These are phyloP conservation scores for Alauda arvensis DNA, from an alignment of 2,797 vertebrate genomes.

Conservation along the genomic window DNA sequence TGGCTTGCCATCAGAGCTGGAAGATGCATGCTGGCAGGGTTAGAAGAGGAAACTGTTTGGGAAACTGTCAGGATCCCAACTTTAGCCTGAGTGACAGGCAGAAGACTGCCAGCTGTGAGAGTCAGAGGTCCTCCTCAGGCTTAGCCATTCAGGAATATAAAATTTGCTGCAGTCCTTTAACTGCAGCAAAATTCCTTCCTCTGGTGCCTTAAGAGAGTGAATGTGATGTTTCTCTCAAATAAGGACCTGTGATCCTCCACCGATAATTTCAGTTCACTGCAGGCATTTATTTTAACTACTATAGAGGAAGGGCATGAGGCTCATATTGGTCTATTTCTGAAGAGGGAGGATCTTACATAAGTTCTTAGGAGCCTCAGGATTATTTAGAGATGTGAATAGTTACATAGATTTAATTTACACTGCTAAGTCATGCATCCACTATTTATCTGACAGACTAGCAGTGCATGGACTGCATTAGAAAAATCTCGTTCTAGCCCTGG, in stretches of 20 bases:
- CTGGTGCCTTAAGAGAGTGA: neutral
- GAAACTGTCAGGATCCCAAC: neutral
- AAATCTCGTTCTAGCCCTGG: neutral
- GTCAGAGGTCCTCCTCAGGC: neutral
- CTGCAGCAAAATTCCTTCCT: neutral
- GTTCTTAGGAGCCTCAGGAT: neutral
- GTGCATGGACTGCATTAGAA: neutral
- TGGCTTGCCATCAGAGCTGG: fast-evolving
- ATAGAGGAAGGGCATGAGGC: neutral
- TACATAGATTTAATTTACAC: neutral
- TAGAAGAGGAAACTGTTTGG: neutral
- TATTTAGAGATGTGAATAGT: neutral
- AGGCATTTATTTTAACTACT: neutral
- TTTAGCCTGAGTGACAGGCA: neutral
- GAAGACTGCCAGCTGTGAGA: neutral
- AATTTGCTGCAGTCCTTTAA: neutral
- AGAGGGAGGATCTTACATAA: neutral
- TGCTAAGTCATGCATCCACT: neutral
- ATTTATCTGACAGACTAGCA: neutral
- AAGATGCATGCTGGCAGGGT: fast-evolving
- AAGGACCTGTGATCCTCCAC: neutral
- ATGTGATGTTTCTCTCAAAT: neutral
- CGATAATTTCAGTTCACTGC: neutral
- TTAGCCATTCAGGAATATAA: neutral
- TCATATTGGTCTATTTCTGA: neutral